phyloP scores from a whole-genome alignment of 1,140 invertebrate genomes.

The Dryas iulia region DNA sequence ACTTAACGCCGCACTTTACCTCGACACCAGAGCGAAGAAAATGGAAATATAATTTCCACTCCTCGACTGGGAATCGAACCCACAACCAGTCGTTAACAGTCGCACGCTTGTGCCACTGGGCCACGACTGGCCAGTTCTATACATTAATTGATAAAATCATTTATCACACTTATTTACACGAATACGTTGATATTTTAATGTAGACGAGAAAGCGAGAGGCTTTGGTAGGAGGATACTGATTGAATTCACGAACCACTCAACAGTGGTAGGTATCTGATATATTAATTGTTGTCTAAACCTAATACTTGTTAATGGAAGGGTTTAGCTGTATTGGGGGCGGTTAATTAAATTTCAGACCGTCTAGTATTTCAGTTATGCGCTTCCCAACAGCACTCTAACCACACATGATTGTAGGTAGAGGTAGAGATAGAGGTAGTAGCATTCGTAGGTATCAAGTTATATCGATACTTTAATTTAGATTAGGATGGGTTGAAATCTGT shows the following conservation, averaged over 20 bases:
- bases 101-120: too few relatives aligned
- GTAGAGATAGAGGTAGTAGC: too few relatives aligned
- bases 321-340: constrained; percentile 43
- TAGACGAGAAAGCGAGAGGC: not conserved
- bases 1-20: too few relatives aligned
- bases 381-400: constrained; percentile 21
- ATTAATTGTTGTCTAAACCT: constrained; percentile 36
- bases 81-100: too few relatives aligned
- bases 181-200: too few relatives aligned
- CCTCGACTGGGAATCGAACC: too few relatives aligned
- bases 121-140: too few relatives aligned
- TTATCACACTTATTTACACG: too few relatives aligned
- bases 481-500: too few relatives aligned
- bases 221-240: not conserved
- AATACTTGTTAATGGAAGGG: constrained; percentile 38
- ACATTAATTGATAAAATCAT: too few relatives aligned
- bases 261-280: not conserved
- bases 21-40: too few relatives aligned
- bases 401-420: not conserved
- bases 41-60: too few relatives aligned
- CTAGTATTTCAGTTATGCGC: constrained; percentile 61
- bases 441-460: not conserved
- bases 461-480: not conserved
- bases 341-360: constrained; percentile 70
- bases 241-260: not conserved